Conservation (phyloP, 2,113 vertebrate species). For the Mirza zaza region DNA sequence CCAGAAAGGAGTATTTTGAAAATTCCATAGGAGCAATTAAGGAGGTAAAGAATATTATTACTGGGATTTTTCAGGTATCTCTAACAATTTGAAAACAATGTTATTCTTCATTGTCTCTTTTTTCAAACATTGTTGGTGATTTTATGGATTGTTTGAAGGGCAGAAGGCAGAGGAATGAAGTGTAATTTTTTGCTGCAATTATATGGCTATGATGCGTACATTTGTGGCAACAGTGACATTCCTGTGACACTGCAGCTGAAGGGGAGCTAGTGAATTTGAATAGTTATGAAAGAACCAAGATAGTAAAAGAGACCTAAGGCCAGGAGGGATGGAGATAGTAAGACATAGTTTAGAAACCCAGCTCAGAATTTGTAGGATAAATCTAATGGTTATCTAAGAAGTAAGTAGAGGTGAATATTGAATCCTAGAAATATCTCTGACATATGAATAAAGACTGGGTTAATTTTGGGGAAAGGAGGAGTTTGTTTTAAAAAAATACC, state of each 20-base stretch:
- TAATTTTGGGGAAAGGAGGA: neutral
- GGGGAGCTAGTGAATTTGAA: neutral
- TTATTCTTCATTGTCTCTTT: conserved; percentile 13
- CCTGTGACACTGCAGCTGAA: neutral
- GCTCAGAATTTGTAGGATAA: neutral
- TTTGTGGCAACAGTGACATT: neutral
- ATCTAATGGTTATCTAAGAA: neutral
- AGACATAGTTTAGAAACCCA: neutral
- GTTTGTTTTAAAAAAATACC: conserved; percentile 51
- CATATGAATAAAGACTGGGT: conserved; percentile 16
- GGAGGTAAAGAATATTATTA: neutral
- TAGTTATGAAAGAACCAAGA: neutral
- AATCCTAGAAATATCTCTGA: conserved; percentile 27
- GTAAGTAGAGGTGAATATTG: neutral
- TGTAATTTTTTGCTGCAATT: neutral
- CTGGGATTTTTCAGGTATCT: neutral
- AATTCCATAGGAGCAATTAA: conserved; percentile 8
- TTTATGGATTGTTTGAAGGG: conserved; percentile 33
- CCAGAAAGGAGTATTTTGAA: conserved; percentile 32
- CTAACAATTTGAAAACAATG: conserved; percentile 16
- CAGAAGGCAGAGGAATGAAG: neutral
- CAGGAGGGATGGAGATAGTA: neutral
- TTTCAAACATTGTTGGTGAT: conserved; percentile 24
- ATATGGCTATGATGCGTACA: neutral
- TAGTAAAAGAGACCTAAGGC: neutral